Evolutionary conservation across 1,140 invertebrate species (phyloP).

Genomic region (Nephotettix cincticeps): DNA sequence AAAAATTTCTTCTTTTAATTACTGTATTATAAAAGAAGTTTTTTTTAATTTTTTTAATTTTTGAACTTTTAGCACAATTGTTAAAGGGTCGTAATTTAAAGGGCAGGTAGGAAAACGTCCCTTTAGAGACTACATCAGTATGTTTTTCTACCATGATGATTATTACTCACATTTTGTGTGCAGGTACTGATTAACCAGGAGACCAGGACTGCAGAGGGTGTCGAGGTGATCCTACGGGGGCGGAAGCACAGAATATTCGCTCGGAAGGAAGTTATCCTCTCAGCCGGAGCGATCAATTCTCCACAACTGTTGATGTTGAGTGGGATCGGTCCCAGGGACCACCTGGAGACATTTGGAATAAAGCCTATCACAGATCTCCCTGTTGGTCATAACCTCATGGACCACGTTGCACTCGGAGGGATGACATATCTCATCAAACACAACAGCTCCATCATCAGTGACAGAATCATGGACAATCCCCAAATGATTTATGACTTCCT

Average conservation of each 20-base stretch:
- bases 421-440: constrained; percentile 10
- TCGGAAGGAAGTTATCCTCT: constrained; percentile 59
- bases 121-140: too few species aligned
- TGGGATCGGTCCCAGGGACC: constrained; percentile 58
- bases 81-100: too few species aligned
- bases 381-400: constrained; percentile 78
- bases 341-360: constrained; percentile 53
- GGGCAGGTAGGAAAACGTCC: too few species aligned
- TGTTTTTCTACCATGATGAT: too few species aligned
- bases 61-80: too few species aligned
- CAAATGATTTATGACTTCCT: constrained; percentile 18
- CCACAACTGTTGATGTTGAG: constrained; percentile 68
- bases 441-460: constrained; percentile 7
- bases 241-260: constrained; percentile 47
- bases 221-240: constrained; percentile 53
- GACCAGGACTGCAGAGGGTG: constrained; percentile 58
- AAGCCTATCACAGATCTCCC: constrained; percentile 62
- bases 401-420: constrained; percentile 63
- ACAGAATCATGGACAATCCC: constrained; percentile 25
- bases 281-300: constrained; percentile 61
- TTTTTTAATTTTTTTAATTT: too few species aligned
- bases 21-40: too few species aligned
- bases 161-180: too few species aligned
- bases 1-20: too few species aligned
- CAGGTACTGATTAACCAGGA: constrained; percentile 52